Evolutionary conservation across 1,140 invertebrate species (phyloP), one percentile per base, ranked within the genome.

Genomic region (Neocloeon triangulifer): DNA sequence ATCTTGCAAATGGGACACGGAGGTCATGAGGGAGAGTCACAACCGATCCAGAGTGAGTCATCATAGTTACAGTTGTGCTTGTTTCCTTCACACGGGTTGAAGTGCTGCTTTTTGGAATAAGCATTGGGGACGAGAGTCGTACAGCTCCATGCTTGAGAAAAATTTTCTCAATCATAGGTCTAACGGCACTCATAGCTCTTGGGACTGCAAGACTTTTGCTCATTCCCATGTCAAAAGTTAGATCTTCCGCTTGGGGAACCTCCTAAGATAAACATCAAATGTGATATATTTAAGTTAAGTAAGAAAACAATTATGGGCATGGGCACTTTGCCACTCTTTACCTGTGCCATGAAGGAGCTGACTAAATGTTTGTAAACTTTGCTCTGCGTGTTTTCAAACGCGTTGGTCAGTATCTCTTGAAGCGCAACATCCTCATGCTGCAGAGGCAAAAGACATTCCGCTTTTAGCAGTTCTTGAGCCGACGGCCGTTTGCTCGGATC

Each of bases 41-140:
- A 7, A 91, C 64, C 34, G 64, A 65, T 0, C 85, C 85, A 19
- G 66, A 73, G 30, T 74, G 65, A 5, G 81, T 82, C 79, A 94
- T 91, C 1, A 88, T 46, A 37, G 67, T 65, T 0, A 82, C 77
- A 33, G 64, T 65, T 8, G 66, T 62, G 15, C 73, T 61, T 1
- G 52, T 58, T 37, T 52, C 54, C n/a, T n/a, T n/a, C n/a, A n/a
- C n/a, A n/a, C n/a, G n/a, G 37, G 56, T 64, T 49, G 65, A 67
- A 46, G 52, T 42, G 8, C 48, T 45, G 5, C 63, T 70, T 7
- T 70, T 64, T 0, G 81, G 82, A 44, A 74, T 73, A 1, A 91
- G 49, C 0, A 86, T 48, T 0, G 81, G 78, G 0, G 79, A 75
- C 1, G 59, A 52, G 22, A 89, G 52, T 43, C 70, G 63, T 15